These are phyloP conservation scores for Hystrix cristata DNA, from an alignment of 2,113 vertebrate genomes.

Conservation along the genomic window DNA sequence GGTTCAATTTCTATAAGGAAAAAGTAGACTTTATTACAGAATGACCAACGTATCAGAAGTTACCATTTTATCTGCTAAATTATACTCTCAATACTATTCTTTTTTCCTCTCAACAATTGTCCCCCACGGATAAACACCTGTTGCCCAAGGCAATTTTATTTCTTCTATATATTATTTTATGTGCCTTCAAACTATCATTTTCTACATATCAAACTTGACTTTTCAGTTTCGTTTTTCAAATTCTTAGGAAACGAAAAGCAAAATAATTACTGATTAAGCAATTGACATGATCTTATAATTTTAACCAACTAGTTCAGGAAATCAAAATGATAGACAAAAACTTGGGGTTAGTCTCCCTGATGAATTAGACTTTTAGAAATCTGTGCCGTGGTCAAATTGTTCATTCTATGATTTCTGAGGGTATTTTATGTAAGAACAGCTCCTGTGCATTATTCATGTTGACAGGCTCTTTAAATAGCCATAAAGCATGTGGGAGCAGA, in stretches of 20 bases:
- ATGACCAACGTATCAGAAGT: not conserved
- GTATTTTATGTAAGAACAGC: constrained; percentile 77
- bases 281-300: not conserved
- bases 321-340: constrained; percentile 38
- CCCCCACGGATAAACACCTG: not conserved
- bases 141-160: not conserved
- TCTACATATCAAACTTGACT: not conserved
- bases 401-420: constrained; percentile 57
- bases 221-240: not conserved
- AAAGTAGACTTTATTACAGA: constrained; percentile 23
- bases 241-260: not conserved
- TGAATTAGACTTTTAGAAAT: constrained; percentile 43
- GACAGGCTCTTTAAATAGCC: constrained; percentile 74
- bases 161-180: not conserved
- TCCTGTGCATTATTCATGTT: constrained; percentile 76
- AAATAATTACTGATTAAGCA: constrained; percentile 16
- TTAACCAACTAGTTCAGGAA: not conserved
- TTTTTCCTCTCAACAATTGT: not conserved
- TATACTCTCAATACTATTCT: not conserved
- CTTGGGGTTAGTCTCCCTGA: not conserved
- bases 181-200: not conserved
- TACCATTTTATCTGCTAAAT: not conserved
- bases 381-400: not conserved
- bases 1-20: not conserved
- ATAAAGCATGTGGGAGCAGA: constrained; percentile 54